These are phyloP conservation scores for Hesperophylax magnus DNA, from an alignment of 1,140 invertebrate species.

Conservation along the genomic window DNA sequence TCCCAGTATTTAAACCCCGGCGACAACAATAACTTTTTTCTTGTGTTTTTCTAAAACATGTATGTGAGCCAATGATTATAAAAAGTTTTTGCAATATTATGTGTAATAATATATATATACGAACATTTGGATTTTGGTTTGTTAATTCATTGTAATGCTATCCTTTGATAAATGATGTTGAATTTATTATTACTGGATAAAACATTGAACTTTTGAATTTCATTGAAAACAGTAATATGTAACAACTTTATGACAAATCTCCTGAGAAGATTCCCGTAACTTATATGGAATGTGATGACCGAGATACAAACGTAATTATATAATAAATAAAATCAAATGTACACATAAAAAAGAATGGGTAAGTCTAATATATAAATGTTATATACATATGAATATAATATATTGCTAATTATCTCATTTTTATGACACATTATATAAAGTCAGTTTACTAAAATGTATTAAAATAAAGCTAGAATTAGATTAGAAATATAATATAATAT, in stretches of 20 bases:
- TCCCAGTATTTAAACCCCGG: no score
- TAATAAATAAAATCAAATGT: slow-evolving; percentile 50
- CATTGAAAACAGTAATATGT: neutral
- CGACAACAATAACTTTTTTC: no score
- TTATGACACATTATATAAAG: slow-evolving; percentile 50
- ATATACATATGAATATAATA: slow-evolving; percentile 52
- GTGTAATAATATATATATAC: no score
- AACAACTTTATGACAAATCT: neutral
- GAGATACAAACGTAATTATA: neutral
- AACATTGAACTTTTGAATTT: no score
- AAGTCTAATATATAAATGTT: slow-evolving; percentile 48
- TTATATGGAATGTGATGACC: neutral
- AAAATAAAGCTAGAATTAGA: slow-evolving; percentile 47
- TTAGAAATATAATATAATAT: slow-evolving; percentile 37
- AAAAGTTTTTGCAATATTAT: no score
- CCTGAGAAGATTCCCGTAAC: neutral
- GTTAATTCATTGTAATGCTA: no score
- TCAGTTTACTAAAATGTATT: slow-evolving; percentile 48
- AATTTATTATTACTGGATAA: no score
- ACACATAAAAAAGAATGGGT: slow-evolving; percentile 37
- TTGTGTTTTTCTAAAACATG: no score
- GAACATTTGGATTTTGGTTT: no score
- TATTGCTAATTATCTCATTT: slow-evolving; percentile 50
- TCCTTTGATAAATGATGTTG: no score
- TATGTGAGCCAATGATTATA: no score